These are phyloP conservation scores for Ypsolopha sequella DNA, from an alignment of 2,888 invertebrate genomes.

Conservation along the genomic window DNA sequence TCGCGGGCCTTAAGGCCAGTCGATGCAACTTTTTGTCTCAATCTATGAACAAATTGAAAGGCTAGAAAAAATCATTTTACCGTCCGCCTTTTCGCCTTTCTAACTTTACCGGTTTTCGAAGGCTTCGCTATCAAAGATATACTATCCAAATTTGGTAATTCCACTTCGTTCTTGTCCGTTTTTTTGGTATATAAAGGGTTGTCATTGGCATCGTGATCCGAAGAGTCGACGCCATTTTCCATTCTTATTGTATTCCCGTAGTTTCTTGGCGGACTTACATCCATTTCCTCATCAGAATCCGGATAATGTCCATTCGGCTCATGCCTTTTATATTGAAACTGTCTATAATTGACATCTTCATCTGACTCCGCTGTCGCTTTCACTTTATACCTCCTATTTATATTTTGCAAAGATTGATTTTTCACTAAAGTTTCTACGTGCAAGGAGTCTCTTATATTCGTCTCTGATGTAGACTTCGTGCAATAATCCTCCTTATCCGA, in stretches of 20 bases:
- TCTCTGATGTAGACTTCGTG: conserved; percentile 47
- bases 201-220: conserved; percentile 53
- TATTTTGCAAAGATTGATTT: conserved; percentile 59
- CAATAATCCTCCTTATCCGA: conserved; percentile 60
- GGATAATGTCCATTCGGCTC: conserved; percentile 46
- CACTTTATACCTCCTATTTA: conserved; percentile 33
- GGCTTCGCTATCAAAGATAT: conserved; percentile 45
- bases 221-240: conserved; percentile 52
- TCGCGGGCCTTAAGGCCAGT: conserved; percentile 14
- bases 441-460: conserved; percentile 37
- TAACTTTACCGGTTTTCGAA: conserved; percentile 41
- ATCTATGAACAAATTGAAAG: conserved; percentile 53
- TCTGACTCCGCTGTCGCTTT: conserved; percentile 37
- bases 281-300: conserved; percentile 49
- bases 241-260: conserved; percentile 31
- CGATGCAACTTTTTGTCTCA: conserved; percentile 19
- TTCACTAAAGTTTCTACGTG: conserved; percentile 45
- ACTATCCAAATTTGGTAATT: conserved; percentile 46
- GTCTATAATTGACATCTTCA: conserved; percentile 41
- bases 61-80: conserved; percentile 63
- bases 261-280: conserved; percentile 23
- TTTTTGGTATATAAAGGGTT: conserved; percentile 24
- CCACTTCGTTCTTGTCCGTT: conserved; percentile 25
- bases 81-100: conserved; percentile 45
- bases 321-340: conserved; percentile 33